Evolutionary conservation across 2,888 invertebrate species (phyloP).

Genomic region (Pristionchus arcanus): DNA sequence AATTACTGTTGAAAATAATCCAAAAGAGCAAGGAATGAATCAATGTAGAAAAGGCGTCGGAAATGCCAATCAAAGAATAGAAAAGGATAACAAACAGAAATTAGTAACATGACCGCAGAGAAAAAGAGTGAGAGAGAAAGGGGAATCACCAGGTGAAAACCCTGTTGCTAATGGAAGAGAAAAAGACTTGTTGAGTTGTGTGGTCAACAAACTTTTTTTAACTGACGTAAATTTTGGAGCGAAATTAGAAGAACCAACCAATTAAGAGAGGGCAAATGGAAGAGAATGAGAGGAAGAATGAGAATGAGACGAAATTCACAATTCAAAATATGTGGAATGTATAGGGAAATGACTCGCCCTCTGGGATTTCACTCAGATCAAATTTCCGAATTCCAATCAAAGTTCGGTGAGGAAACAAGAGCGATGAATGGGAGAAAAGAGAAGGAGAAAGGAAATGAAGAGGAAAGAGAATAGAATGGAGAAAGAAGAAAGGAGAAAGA

Average conservation of each 20-base stretch:
- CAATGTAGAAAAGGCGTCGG: conserved; percentile 52
- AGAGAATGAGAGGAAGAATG: neutral
- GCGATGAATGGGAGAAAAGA: neutral
- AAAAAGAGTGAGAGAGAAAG: neutral
- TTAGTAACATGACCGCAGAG: neutral
- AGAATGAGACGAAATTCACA: neutral
- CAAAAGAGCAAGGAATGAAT: conserved; percentile 19
- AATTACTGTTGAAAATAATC: neutral
- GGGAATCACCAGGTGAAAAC: neutral
- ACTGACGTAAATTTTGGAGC: neutral
- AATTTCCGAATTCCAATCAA: conserved; percentile 15
- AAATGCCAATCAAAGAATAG: conserved; percentile 1
- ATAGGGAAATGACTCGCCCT: neutral
- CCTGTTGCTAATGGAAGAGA: neutral
- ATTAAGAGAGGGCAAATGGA: neutral
- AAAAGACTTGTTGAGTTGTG: neutral
- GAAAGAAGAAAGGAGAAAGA: conserved; percentile 56
- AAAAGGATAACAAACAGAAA: neutral
- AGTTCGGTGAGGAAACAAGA: conserved; percentile 1
- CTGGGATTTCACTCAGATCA: neutral
- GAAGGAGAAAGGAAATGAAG: conserved; percentile 51
- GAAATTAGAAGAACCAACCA: neutral
- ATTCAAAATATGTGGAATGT: neutral
- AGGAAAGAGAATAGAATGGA: conserved; percentile 47
- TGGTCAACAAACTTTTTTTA: neutral